Base-by-base conservation (phyloP, 1,140 invertebrate genomes). In the Cydia pomonella region DNA sequence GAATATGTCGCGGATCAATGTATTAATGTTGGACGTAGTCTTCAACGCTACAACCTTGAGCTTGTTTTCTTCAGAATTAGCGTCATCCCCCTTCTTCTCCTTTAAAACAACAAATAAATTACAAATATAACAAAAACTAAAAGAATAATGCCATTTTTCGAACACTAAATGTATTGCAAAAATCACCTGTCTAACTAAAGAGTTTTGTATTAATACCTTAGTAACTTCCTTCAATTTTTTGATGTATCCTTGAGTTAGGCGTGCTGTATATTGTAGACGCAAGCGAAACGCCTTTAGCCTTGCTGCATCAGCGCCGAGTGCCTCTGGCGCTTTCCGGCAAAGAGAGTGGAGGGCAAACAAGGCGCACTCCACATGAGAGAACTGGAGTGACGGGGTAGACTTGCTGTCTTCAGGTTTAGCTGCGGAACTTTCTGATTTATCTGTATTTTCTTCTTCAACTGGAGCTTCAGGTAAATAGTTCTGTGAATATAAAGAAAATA, bases 1-100 rank as follows among this genome's bases (percentile, higher is more conserved):
- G 91, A 99, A 99, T 73, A 99, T 93, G 93, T 99, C 98, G 88
- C 98, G 97, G 72, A 99, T 98, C 18, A 99, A 94, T 0, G 96
- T 95, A 86, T 98, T 98, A 69, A 99, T 99, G 88, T 99, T 99
- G 64, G 97, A 97, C 29, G 97, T 98, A 10, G 97, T 97, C 88
- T 97, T 98, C 6, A 98, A 91, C 16, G 97, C 97, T 44, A 97
- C 95, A 73, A 98, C 93, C 93, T 97, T 97, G 1, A 98, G 94
- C 91, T 98, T 97, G 91, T 98, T 96, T 93, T 98, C 96, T 77
- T 97, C 95, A 16, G 95, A 94, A 88, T 96, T 96, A 1, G 95
- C 89, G 86, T 97, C 95, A 76, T 96, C 95, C 72, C 94, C 94
- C 73, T 95, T 94, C 89, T 98, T 97, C 53, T 95, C 96, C 87